Evolutionary conservation across 2,888 invertebrate species (phyloP), one percentile per base, ranked within the genome.

Genomic region (Elmis aenea): DNA sequence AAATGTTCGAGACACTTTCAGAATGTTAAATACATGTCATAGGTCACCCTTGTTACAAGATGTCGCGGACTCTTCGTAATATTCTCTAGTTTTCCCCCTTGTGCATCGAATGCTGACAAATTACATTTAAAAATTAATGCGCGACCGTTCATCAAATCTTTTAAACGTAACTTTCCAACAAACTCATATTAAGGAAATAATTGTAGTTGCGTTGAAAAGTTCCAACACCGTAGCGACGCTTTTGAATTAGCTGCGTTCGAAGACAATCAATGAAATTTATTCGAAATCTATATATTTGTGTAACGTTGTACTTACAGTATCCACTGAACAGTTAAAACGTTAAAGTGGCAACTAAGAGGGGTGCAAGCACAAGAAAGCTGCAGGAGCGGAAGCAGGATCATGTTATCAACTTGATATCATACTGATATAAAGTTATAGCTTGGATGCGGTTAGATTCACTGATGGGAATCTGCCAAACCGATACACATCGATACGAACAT

Each of bases 351-450:
- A 41, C 37, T 41, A 41, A 41, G 41, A 41, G 34, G 36, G 41
- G 41, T 35, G 35, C 41, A 35, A 33, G 37, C 44, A 41, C 41
- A 38, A 38, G 32, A 38, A 33, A 34, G 48, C 42, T 38, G 41
- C 35, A 35, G 35, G 41, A 37, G 37, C 45, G 36, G 38, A 27
- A 34, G 42, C 34, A 40, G 51, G 54, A 53, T 52, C 53, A 55
- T 50, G 51, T 59, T 57, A 62, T 59, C 59, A 57, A 57, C 54
- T 54, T 55, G 61, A 61, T 61, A 62, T 63, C 59, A 51, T 49
- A 51, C 53, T 61, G 60, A 63, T 63, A 61, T 62, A 55, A 63
- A 63, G 60, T 63, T 62, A 63, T 62, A 50, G 61, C 56, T 48
- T 44, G 50, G 61, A 63, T 62, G 63, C 47, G 63, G 59, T 57